A percentile compares a stretch with the other conserved stretches of the same genome.
phyloP scores from a whole-genome alignment of 1,140 invertebrate genomes.

The Panulirus ornatus region DNA sequence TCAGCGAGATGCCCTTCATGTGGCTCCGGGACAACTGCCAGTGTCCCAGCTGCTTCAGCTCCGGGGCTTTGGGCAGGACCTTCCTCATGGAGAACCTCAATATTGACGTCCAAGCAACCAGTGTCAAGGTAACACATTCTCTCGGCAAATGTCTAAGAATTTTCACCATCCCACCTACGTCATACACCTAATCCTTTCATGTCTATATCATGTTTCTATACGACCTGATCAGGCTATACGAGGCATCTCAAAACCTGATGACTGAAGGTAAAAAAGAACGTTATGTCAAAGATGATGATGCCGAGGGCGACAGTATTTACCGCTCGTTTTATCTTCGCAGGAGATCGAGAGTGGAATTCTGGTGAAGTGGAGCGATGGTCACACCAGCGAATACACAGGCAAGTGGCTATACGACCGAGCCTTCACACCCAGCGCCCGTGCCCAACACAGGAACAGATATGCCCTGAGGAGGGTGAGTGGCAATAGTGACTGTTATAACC shows the following conservation, averaged over 20 bases:
- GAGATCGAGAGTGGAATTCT: constrained; percentile 54
- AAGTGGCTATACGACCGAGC: constrained; percentile 82
- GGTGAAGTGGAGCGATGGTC: constrained; percentile 83
- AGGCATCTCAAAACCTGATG: too few relatives aligned
- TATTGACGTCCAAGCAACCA: constrained; percentile 77
- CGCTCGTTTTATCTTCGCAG: too few relatives aligned
- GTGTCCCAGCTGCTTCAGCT: constrained; percentile 81
- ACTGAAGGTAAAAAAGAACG: too few relatives aligned
- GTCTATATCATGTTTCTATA: too few relatives aligned
- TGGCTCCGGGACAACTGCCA: constrained; percentile 86
- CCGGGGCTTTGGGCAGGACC: constrained; percentile 81
- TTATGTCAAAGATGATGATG: too few relatives aligned
- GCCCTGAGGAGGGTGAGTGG: constrained; percentile 13
- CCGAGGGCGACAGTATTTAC: too few relatives aligned
- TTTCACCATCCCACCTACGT: too few relatives aligned
- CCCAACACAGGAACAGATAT: constrained; percentile 57
- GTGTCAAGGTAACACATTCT: constrained; percentile 36
- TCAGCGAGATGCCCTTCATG: constrained; percentile 79
- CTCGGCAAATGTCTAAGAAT: too few relatives aligned
- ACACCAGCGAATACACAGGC: constrained; percentile 80
- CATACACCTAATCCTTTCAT: too few relatives aligned
- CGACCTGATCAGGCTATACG: background rate
- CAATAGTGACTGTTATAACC: background rate
- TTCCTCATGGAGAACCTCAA: constrained; percentile 81
- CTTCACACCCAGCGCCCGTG: constrained; percentile 80